phyloP scores from a whole-genome alignment of 2,797 vertebrate genomes.

The Hemibagrus guttatus region DNA sequence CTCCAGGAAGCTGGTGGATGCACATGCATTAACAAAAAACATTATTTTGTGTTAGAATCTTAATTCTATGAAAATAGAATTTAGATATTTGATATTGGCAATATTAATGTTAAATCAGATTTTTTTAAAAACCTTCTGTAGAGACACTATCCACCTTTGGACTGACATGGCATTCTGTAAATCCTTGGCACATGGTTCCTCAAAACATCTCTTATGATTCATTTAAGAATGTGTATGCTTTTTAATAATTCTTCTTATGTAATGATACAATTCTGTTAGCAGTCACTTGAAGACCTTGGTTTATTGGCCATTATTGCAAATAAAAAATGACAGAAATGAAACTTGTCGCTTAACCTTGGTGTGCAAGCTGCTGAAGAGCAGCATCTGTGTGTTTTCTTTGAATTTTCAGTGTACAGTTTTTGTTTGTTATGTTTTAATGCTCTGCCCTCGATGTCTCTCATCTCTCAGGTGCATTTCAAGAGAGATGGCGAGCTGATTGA shows the following conservation, averaged over 20 bases:
- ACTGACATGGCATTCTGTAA: background rate
- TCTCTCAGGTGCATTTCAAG: conserved; percentile 89
- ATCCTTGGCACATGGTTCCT: background rate
- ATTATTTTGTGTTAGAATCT: background rate
- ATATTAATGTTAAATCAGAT: background rate
- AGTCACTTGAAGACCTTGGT: background rate
- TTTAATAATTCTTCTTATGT: background rate
- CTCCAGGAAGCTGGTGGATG: no score
- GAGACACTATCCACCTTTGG: background rate
- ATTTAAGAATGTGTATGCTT: background rate
- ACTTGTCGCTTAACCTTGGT: background rate
- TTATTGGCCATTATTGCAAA: background rate
- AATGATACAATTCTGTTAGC: background rate
- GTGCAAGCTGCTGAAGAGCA: background rate
- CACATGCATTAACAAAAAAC: background rate
- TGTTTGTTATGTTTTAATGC: background rate
- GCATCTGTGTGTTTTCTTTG: background rate
- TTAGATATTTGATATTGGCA: background rate
- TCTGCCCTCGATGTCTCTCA: background rate
- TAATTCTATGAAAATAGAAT: background rate
- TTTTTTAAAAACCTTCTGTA: background rate
- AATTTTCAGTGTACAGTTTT: background rate
- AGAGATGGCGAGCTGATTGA: conserved; percentile 87
- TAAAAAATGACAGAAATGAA: background rate
- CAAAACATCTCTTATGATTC: background rate